A percentile compares a stretch with the other conserved stretches of the same genome.
Conservation (phyloP, 1,140 invertebrate species). For the Hylaeus volcanicus region DNA sequence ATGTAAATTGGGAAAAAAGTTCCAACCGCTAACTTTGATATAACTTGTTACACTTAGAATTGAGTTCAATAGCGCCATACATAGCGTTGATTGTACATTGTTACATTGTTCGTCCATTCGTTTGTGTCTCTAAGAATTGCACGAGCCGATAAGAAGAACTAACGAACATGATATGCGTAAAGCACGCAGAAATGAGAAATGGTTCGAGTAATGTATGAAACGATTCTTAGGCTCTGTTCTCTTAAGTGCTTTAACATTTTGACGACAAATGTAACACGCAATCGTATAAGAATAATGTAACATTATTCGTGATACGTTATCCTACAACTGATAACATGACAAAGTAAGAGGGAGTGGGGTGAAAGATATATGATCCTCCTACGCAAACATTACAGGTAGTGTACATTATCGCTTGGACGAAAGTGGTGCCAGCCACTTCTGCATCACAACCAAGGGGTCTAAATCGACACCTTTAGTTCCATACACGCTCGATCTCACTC, state of each 20-base stretch:
- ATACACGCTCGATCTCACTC: conserved; percentile 15
- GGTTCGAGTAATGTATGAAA: not conserved
- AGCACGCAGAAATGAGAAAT: not conserved
- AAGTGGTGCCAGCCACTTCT: conserved; percentile 66
- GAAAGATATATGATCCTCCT: conserved; percentile 30
- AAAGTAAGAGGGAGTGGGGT: not conserved
- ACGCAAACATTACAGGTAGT: conserved; percentile 31
- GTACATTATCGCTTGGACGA: conserved; percentile 36
- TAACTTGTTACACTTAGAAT: conserved; percentile 36
- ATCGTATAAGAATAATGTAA: not conserved
- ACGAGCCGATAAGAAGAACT: not conserved
- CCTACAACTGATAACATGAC: conserved; percentile 9
- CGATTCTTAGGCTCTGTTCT: conserved; percentile 7
- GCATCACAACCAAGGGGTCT: conserved; percentile 46
- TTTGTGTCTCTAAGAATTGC: conserved; percentile 14
- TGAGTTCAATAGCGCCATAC: conserved; percentile 32
- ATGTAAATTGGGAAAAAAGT: conserved; percentile 10
- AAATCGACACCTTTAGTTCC: conserved; percentile 36
- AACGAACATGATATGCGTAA: not conserved
- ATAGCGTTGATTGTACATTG: conserved; percentile 59
- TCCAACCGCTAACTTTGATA: conserved; percentile 7
- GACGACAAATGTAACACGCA: not conserved
- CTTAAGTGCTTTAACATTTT: not conserved
- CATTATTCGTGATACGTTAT: not conserved
- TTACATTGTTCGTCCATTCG: conserved; percentile 44